Evolutionary conservation across 2,113 vertebrate species (phyloP).

Genomic region (Oryzias curvinotus): DNA sequence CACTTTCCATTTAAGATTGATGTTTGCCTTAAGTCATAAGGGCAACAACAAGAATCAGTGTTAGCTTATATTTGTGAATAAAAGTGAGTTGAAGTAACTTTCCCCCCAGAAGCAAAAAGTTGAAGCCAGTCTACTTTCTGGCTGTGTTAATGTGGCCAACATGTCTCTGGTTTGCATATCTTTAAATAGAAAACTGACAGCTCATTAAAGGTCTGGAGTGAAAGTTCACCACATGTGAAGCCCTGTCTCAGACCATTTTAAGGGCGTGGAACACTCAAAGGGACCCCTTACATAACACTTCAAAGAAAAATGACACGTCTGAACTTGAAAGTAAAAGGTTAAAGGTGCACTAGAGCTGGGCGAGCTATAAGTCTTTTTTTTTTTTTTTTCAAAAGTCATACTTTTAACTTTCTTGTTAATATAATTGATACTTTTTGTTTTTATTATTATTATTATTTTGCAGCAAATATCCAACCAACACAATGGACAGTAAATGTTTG

Average conservation of each 20-base stretch:
- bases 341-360: slow-evolving; percentile 24
- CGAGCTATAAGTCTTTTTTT: slow-evolving; percentile 14
- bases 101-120: slow-evolving; percentile 3
- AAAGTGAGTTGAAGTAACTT: slow-evolving; percentile 2
- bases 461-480: too few species aligned
- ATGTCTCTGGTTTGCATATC: slow-evolving; percentile 61
- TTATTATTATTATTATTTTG: too few species aligned
- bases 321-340: slow-evolving; percentile 47
- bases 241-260: slow-evolving; percentile 45
- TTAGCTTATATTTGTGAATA: slow-evolving; percentile 1
- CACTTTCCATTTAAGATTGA: too few species aligned
- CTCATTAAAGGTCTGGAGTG: slow-evolving; percentile 68
- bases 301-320: slow-evolving; percentile 57
- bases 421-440: slow-evolving; percentile 9
- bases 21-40: too few species aligned
- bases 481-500: neutral
- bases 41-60: too few species aligned
- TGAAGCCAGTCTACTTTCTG: slow-evolving; percentile 3
- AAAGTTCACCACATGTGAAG: slow-evolving; percentile 53
- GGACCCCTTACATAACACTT: slow-evolving; percentile 43
- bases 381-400: slow-evolving; percentile 27
- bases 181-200: slow-evolving; percentile 56
- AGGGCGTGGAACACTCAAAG: slow-evolving; percentile 36
- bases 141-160: slow-evolving; percentile 9
- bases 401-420: slow-evolving; percentile 16